Evolutionary conservation across 2,888 invertebrate genomes (phyloP), one percentile per base, ranked within the genome.

Genomic region (Agrenia bidenticulata): DNA sequence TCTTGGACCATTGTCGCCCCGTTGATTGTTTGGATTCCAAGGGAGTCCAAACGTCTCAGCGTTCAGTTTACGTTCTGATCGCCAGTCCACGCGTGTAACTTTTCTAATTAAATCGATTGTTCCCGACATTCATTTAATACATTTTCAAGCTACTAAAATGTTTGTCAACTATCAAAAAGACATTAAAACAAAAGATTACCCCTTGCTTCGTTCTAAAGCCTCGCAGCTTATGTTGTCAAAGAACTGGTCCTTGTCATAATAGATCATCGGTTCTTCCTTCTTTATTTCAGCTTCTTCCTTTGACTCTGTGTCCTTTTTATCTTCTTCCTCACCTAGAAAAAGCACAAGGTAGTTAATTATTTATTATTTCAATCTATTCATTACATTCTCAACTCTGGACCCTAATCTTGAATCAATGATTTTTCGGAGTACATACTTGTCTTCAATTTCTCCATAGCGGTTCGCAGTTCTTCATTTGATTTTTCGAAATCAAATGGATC

Each of bases 211-310:
- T 81, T 96, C 96, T 42, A 93, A 89, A 69, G 98, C 94, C 80
- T 99, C 98, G 80, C 99, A 99, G 76, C 96, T 97, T 79, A 99
- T 99, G 81, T 92, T 94, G 82, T 99, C 99, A 81, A 99, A 99
- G 87, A 99, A 99, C 73, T 97, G 97, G 77, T 87, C 86, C 83
- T 96, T 97, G 82, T 98, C 94, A 79, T 99, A 99, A 79, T 86
- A 92, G 66, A 84, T 82, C 75, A 86, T 85, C 13, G 84, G 32
- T 41, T 81, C 81, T 70, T 90, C 89, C 56, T 88, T 88, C 72
- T 90, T 90, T 11, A 26, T n/a, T 4, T 59, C 49, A 13, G 59
- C 60, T 13, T 13, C 19, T 11, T n/a, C 41, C 26, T 42, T 41
- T 1, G 51, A 60, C 27, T 67, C 62, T 23, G 51, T 41, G 15